Evolutionary conservation across 1,140 invertebrate species (phyloP), one percentile per base, ranked within the genome.

Genomic region (Steinernema feltiae): DNA sequence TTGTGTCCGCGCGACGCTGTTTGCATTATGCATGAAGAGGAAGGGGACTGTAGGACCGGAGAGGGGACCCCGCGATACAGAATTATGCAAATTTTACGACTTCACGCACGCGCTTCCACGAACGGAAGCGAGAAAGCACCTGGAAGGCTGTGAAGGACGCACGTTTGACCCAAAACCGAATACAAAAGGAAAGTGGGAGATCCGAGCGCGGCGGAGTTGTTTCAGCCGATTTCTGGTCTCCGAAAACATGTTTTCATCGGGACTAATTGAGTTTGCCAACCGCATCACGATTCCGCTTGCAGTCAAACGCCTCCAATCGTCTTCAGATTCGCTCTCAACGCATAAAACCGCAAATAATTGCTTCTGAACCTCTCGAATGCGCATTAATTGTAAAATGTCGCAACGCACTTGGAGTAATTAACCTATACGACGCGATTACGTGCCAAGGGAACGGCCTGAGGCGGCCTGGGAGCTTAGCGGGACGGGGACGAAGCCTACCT

Each of bases 71-170:
- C 15, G 24, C 53, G 53, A 15, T 63, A 27, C 24, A 15, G 53
- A 63, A 63, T 63, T 63, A 63, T 63, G 53, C 53, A 63, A 27
- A 63, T 63, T 63, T 63, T 17, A 63, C 53, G 53, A 63, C 53
- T 46, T 7, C 41, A 7, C 7, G 41, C 7, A n/a, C 41, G n/a
- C n/a, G n/a, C n/a, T n/a, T n/a, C n/a, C n/a, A n/a, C n/a, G n/a
- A n/a, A n/a, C n/a, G n/a, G n/a, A n/a, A n/a, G 41, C 41, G 41
- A 46, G n/a, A n/a, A n/a, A 46, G 41, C 41, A 46, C 41, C 41
- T 46, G 41, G 41, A 46, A 46, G 41, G 41, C 7, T 46, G 41
- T 46, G n/a, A n/a, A 46, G n/a, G 7, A 46, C n/a, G 41, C n/a
- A n/a, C n/a, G n/a, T n/a, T n/a, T n/a, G n/a, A n/a, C n/a, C 35